Base-by-base conservation (phyloP, 2,888 invertebrate genomes). In the Lumbricus terrestris region DNA sequence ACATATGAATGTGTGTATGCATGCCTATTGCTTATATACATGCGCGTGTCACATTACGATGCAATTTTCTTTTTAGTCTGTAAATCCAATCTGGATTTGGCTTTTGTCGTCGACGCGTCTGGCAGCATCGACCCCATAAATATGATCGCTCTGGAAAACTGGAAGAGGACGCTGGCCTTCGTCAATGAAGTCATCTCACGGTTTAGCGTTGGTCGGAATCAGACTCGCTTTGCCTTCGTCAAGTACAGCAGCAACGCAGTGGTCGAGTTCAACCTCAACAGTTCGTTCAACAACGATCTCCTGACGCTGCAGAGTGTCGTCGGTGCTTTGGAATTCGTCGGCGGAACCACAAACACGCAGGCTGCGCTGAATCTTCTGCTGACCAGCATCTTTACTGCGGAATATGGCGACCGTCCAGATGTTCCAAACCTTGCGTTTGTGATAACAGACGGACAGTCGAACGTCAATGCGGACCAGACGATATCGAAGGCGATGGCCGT, bases 311-410 rank as follows among this genome's bases (percentile, higher is more conserved):
- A 40, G 42, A 38, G 15, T 37, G 83, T 83, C 18, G 38, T 90
- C 8, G 38, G 37, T 37, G 38, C 82, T 29, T 1, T 90, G 33
- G 20, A 83, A 13, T 90, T 82, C 34, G 37, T 85, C 33, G 90
- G 90, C n/a, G 90, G 90, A 35, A 82, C 83, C 18, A 90, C 90
- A n/a, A 90, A 90, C 83, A 90, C 90, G 8, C n/a, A n/a, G 18
- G 83, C 35, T 29, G 90, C 34, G 29, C 82, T 90, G 38, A 33
- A 34, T 1, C 33, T 90, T 29, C 83, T 90, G n/a, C 8, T 35
- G 1, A 90, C 83, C 16, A 20, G 3, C 11, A n/a, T 90, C 20
- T 90, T 90, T 42, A 38, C 23, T 33, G 83, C 82, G 5, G 35
- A 34, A 8, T 85, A 83, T 35, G 90, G 90, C 15, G 90, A 90